Conservation (phyloP, 2,888 invertebrate genomes). For the Drosophila leonis region DNA sequence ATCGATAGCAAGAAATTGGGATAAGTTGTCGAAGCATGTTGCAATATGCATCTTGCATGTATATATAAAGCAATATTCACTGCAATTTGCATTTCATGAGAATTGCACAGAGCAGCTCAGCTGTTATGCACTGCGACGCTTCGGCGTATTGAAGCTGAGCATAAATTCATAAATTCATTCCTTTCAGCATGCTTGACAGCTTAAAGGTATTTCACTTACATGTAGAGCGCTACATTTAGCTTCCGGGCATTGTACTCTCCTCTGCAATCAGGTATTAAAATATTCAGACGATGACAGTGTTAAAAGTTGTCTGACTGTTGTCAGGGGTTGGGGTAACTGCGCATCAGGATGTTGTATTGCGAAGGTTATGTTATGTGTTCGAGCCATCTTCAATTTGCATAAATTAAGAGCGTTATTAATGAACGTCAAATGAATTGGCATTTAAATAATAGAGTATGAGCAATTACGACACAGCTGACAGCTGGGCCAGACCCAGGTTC, state of each 20-base stretch:
- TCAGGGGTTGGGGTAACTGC: constrained; percentile 17
- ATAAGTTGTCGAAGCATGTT: too few relatives aligned
- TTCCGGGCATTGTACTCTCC: neutral
- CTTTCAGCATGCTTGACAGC: neutral
- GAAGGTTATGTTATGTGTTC: constrained; percentile 15
- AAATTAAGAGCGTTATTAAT: constrained; percentile 62
- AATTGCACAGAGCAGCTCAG: neutral
- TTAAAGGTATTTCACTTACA: neutral
- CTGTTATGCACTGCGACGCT: too few relatives aligned
- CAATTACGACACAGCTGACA: constrained; percentile 14
- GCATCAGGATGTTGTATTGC: constrained; percentile 43
- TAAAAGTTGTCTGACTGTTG: constrained; percentile 2
- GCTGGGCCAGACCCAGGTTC: neutral
- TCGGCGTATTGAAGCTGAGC: neutral
- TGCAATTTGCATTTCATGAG: neutral
- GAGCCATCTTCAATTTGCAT: constrained; percentile 60
- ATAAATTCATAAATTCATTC: rapidly evolving
- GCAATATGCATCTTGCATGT: too few relatives aligned
- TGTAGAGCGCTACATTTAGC: neutral
- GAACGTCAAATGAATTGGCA: constrained; percentile 54
- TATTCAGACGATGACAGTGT: constrained; percentile 12
- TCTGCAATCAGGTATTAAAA: constrained; percentile 6
- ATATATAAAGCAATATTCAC: too few relatives aligned
- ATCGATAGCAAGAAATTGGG: too few relatives aligned
- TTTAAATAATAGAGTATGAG: neutral